Conservation (phyloP, 1,140 invertebrate species). For the Pseudoatta argentina region DNA sequence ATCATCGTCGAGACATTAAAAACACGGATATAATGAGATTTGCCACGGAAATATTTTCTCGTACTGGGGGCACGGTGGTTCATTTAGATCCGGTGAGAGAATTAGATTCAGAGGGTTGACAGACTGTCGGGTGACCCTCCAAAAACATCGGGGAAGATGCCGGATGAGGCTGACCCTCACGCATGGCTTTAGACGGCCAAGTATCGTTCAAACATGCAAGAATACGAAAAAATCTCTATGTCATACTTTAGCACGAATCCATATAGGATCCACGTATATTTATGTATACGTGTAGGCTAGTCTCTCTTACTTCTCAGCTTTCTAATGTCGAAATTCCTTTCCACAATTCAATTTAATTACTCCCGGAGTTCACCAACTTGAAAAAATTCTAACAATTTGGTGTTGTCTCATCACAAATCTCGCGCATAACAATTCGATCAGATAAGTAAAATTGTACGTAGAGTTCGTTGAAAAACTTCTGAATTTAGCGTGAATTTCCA, state of each 20-base stretch:
- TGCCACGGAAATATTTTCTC: slow-evolving; percentile 80
- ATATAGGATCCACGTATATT: slow-evolving; percentile 13
- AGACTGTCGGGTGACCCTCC: slow-evolving; percentile 61
- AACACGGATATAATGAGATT: slow-evolving; percentile 82
- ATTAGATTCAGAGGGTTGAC: slow-evolving; percentile 10
- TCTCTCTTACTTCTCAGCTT: neutral
- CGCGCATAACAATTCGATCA: neutral
- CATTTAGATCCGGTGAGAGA: neutral
- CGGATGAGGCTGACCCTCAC: slow-evolving; percentile 56
- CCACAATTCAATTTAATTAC: neutral
- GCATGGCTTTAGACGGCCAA: slow-evolving; percentile 17
- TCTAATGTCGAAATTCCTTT: neutral
- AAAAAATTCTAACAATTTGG: neutral
- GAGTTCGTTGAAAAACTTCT: neutral
- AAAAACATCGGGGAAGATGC: slow-evolving; percentile 47
- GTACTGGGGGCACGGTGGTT: neutral
- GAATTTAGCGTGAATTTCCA: neutral
- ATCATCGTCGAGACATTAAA: slow-evolving; percentile 76
- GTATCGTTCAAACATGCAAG: slow-evolving; percentile 80
- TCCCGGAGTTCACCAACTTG: neutral
- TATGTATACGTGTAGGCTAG: neutral
- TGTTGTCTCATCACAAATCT: neutral
- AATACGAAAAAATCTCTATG: slow-evolving; percentile 81
- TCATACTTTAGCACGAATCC: slow-evolving; percentile 78
- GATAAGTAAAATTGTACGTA: neutral